These are phyloP conservation scores for Myotis davidii DNA, from an alignment of 2,113 vertebrate genomes.

Conservation along the genomic window DNA sequence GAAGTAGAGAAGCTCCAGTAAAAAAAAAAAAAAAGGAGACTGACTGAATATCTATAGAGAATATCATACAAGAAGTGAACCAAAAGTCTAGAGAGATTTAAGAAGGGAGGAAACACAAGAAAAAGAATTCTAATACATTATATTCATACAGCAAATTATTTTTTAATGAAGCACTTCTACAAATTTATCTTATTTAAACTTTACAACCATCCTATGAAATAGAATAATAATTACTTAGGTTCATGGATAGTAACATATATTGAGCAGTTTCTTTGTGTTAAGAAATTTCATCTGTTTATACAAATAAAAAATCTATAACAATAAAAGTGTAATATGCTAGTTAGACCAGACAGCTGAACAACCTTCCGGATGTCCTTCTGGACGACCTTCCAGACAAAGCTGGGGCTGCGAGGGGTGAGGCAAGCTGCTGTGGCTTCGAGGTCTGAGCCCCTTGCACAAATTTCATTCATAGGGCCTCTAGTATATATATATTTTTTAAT, in stretches of 20 bases:
- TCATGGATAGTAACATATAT: neutral
- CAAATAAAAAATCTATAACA: neutral
- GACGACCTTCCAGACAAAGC: too few relatives aligned
- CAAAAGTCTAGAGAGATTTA: neutral
- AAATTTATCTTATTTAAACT: conserved; percentile 26
- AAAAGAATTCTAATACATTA: neutral
- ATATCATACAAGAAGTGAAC: neutral
- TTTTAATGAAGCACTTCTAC: neutral
- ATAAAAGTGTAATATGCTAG: too few relatives aligned
- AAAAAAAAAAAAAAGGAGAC: conserved; percentile 34
- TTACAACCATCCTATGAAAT: neutral
- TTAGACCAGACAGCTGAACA: too few relatives aligned
- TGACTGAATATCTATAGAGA: neutral
- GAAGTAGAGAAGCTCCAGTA: neutral
- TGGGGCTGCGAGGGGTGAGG: too few relatives aligned
- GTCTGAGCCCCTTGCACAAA: too few relatives aligned
- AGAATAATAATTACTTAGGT: neutral
- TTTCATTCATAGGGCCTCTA: too few relatives aligned
- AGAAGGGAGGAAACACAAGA: neutral
- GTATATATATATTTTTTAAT: too few relatives aligned
- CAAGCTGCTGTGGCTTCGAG: too few relatives aligned
- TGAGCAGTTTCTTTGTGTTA: neutral
- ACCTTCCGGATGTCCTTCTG: too few relatives aligned
- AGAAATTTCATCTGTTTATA: neutral
- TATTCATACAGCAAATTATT: neutral